Conservation (phyloP, 1,140 invertebrate genomes). For the Drosophila arawakana region DNA sequence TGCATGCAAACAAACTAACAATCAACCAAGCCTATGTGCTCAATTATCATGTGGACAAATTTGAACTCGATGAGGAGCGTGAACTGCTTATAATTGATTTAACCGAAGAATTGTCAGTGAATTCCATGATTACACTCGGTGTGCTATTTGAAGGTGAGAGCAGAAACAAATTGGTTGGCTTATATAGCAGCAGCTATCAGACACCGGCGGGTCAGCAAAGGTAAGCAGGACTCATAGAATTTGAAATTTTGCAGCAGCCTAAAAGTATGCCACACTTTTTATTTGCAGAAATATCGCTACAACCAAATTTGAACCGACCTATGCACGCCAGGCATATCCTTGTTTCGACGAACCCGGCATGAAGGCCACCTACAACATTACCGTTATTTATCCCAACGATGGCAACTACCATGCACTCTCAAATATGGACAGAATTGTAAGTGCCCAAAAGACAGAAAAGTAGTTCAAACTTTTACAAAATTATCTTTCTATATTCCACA, state of each 20-base stretch:
- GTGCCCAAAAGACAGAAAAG: not conserved
- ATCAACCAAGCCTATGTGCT: conserved; percentile 62
- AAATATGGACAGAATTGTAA: conserved; percentile 88
- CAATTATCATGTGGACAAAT: conserved; percentile 39
- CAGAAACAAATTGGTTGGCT: conserved; percentile 84
- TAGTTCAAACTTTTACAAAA: not conserved
- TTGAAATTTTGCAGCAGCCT: conserved; percentile 5
- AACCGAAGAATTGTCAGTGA: conserved; percentile 35
- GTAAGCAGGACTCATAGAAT: conserved; percentile 60
- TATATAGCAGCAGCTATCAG: conserved; percentile 84
- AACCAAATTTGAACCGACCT: conserved; percentile 96
- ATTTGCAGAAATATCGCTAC: conserved; percentile 90
- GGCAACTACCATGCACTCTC: conserved; percentile 90
- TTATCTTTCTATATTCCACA: not conserved
- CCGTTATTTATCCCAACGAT: conserved; percentile 88
- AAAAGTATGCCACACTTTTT: conserved; percentile 45
- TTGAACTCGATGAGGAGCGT: conserved; percentile 54
- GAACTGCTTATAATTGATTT: conserved; percentile 71
- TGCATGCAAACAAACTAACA: conserved; percentile 88
- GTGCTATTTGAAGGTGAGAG: conserved; percentile 84
- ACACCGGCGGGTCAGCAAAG: conserved; percentile 65
- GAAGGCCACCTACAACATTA: conserved; percentile 94
- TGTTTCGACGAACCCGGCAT: conserved; percentile 98
- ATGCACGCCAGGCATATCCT: conserved; percentile 96
- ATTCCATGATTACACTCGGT: conserved; percentile 47